A percentile compares a stretch with the other conserved stretches of the same genome.
Conservation (phyloP, 2,113 vertebrate genomes). For the Dinomys branickii region DNA sequence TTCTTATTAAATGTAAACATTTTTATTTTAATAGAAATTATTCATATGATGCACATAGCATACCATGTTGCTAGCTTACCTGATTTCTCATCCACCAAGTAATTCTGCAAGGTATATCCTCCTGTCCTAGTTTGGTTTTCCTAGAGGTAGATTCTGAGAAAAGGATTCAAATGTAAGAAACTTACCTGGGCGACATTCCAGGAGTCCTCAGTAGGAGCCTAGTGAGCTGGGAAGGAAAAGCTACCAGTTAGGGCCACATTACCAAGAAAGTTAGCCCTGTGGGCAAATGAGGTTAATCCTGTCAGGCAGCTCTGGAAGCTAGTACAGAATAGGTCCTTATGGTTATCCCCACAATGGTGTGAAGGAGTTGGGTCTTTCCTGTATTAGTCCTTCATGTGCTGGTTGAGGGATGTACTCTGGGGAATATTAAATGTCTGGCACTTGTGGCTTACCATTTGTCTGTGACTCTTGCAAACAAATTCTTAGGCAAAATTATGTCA, state of each 20-base stretch:
- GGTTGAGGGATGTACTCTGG: not conserved
- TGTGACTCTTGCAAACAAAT: not conserved
- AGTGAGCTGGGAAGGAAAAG: not conserved
- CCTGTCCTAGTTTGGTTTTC: not conserved
- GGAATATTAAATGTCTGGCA: not conserved
- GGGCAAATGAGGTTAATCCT: not conserved
- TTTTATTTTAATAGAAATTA: slow-evolving; percentile 16
- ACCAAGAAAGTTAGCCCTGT: not conserved
- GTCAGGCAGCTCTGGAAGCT: not conserved
- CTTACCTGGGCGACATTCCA: not conserved
- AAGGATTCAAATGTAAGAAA: not conserved
- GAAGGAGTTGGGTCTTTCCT: not conserved
- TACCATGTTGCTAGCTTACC: not conserved
- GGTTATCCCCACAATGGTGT: not conserved
- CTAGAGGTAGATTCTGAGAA: not conserved
- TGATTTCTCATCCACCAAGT: not conserved
- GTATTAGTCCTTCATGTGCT: not conserved
- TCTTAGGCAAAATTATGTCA: not conserved
- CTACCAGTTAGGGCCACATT: not conserved
- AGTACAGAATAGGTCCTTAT: not conserved
- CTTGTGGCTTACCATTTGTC: not conserved
- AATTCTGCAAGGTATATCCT: not conserved
- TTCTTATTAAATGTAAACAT: not conserved
- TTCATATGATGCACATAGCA: not conserved
- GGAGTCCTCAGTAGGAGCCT: not conserved